Percentiles rank a stretch among this genome's conserved stretches.
These are phyloP conservation scores for Penaeus japonicus DNA, from an alignment of 1,140 invertebrate genomes.

Conservation along the genomic window DNA sequence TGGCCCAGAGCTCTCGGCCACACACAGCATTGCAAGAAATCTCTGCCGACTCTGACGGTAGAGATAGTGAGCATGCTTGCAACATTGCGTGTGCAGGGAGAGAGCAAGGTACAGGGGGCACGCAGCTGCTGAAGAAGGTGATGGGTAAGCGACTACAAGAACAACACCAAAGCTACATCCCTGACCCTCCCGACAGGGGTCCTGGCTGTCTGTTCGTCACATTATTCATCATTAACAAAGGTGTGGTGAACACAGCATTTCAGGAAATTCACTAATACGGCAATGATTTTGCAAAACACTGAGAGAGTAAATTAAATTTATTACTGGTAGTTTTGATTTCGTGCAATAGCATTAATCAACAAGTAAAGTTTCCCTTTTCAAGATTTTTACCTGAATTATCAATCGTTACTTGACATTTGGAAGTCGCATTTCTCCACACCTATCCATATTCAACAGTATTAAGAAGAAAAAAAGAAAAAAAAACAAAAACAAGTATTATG, in stretches of 20 bases:
- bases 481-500: too few relatives aligned
- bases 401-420: neutral
- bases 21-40: neutral
- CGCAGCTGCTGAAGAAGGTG: slow-evolving; percentile 19
- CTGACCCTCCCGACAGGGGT: slow-evolving; percentile 37
- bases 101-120: neutral
- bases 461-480: neutral
- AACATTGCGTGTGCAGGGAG: neutral
- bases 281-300: neutral
- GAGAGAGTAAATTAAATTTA: neutral
- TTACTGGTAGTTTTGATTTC: neutral
- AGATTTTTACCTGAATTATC: neutral
- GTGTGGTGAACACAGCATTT: slow-evolving; percentile 14
- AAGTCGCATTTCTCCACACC: neutral
- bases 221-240: slow-evolving; percentile 18
- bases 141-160: slow-evolving; percentile 40
- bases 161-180: slow-evolving; percentile 29
- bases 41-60: neutral
- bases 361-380: neutral
- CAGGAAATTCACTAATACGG: neutral
- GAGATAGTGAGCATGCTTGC: neutral
- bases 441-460: neutral
- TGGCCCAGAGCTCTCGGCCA: neutral
- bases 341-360: neutral
- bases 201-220: slow-evolving; percentile 33